Evolutionary conservation across 2,888 invertebrate genomes (phyloP).

Genomic region (Apamea monoglypha): DNA sequence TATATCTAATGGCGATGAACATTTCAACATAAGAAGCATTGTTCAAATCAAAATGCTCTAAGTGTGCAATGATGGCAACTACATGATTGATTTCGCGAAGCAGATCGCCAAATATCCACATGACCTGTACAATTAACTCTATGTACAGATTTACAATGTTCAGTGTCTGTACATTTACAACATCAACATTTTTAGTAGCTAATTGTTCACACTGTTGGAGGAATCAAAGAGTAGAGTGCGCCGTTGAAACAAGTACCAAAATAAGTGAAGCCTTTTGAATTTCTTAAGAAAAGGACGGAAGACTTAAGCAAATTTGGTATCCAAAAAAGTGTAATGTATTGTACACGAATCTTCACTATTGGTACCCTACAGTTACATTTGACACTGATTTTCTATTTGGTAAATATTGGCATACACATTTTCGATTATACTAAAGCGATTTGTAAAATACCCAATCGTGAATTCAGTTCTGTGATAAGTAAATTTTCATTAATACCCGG

Average conservation of each 20-base stretch:
- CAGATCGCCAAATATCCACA: slow-evolving; percentile 90
- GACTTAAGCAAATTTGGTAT: slow-evolving; percentile 85
- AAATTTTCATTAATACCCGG: slow-evolving; percentile 66
- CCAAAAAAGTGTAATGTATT: slow-evolving; percentile 77
- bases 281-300: slow-evolving; percentile 88
- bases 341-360: slow-evolving; percentile 79
- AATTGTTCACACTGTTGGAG: slow-evolving; percentile 74
- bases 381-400: slow-evolving; percentile 84
- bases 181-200: slow-evolving; percentile 71
- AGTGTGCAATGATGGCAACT: slow-evolving; percentile 79
- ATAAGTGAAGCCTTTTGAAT: slow-evolving; percentile 70
- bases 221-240: slow-evolving; percentile 67
- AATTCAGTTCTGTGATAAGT: slow-evolving; percentile 75
- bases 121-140: slow-evolving; percentile 88
- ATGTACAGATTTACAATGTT: slow-evolving; percentile 83
- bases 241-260: slow-evolving; percentile 66
- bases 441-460: slow-evolving; percentile 76
- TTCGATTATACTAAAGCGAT: slow-evolving; percentile 74
- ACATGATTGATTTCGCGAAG: slow-evolving; percentile 83
- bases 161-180: slow-evolving; percentile 77
- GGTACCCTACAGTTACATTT: slow-evolving; percentile 88
- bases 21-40: slow-evolving; percentile 80
- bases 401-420: slow-evolving; percentile 78
- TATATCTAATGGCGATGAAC: slow-evolving; percentile 79
- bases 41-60: slow-evolving; percentile 78